Evolutionary conservation across 2,797 vertebrate species (phyloP).

Genomic region (Tiaroga cobitis): DNA sequence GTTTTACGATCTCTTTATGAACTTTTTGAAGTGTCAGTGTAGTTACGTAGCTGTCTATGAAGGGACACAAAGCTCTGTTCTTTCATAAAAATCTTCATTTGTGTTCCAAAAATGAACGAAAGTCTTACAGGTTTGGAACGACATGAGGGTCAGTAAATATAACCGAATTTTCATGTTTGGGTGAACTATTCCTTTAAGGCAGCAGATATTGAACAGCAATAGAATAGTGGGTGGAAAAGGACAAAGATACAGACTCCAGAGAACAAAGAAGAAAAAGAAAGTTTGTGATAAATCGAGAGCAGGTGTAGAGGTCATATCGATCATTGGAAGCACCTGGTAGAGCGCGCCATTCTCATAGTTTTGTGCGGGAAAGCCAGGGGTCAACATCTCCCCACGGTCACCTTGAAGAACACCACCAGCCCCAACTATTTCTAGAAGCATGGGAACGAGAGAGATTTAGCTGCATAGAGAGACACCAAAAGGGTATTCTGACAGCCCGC

Average conservation of each 20-base stretch:
- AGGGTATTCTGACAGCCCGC: conserved; percentile 35
- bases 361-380: conserved; percentile 72
- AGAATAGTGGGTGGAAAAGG: neutral
- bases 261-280: neutral
- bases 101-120: no score
- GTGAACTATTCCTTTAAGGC: neutral
- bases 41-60: no score
- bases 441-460: conserved; percentile 54
- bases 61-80: no score
- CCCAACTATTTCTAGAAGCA: conserved; percentile 77
- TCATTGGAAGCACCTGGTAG: conserved; percentile 75
- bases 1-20: no score
- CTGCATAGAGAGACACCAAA: conserved; percentile 46
- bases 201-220: neutral
- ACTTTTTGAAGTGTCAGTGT: no score
- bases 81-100: no score
- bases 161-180: neutral
- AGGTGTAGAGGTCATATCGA: conserved; percentile 30
- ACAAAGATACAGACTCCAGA: neutral
- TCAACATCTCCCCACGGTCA: conserved; percentile 77
- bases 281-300: conserved; percentile 21
- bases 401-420: conserved; percentile 80
- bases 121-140: no score
- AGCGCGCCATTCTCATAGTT: conserved; percentile 72
- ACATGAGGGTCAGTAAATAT: no score